Conservation (phyloP, 92 coral and sea anemone genomes). For the Paramuricea clavata region DNA sequence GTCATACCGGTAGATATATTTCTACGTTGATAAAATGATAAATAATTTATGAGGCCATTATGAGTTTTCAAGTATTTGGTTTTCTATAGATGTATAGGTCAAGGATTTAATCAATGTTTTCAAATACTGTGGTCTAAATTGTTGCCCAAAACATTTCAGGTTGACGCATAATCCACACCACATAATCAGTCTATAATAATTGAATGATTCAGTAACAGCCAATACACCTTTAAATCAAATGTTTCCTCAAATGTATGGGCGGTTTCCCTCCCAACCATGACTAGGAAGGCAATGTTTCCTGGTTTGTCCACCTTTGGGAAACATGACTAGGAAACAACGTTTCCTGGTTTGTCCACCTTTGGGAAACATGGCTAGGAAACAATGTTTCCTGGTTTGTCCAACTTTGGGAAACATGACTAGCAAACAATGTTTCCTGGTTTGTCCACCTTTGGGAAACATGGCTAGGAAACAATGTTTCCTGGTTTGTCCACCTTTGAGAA, state of each 20-base stretch:
- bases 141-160: not conserved
- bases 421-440: not conserved
- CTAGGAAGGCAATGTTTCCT: not conserved
- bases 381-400: not conserved
- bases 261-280: too few relatives aligned
- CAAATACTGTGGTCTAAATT: not conserved
- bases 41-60: not conserved
- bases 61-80: conserved; percentile 1
- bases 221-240: too few relatives aligned
- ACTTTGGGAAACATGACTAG: too few relatives aligned
- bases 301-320: not conserved
- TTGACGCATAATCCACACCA: too few relatives aligned
- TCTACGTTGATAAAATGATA: not conserved
- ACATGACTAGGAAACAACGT: not conserved
- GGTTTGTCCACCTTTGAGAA: not conserved
- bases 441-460: not conserved
- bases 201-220: too few relatives aligned
- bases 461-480: not conserved
- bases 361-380: not conserved
- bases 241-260: too few relatives aligned
- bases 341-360: not conserved
- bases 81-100: not conserved
- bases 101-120: not conserved
- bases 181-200: not conserved
- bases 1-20: too few relatives aligned